Evolutionary conservation across 2,888 invertebrate genomes (phyloP).

Genomic region (Aquatica leii): DNA sequence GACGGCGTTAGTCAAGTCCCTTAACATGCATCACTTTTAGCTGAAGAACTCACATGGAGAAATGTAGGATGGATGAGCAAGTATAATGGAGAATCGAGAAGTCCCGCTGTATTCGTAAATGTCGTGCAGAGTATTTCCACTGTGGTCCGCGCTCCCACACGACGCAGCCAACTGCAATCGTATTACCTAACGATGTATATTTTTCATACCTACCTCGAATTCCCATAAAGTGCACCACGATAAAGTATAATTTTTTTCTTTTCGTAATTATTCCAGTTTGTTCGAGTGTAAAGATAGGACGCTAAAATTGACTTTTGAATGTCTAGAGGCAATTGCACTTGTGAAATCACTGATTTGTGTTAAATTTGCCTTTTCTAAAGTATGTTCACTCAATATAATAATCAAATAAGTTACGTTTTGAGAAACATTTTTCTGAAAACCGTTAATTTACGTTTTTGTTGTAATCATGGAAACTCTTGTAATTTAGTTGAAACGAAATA

Average conservation of each 20-base stretch:
- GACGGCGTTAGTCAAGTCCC: constrained; percentile 14
- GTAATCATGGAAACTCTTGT: too few relatives aligned
- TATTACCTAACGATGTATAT: constrained; percentile 13
- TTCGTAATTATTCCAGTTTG: constrained; percentile 25
- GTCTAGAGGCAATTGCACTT: constrained; percentile 15
- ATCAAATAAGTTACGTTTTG: neutral
- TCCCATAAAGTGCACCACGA: constrained; percentile 26
- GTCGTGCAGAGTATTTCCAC: constrained; percentile 24
- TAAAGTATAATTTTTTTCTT: constrained; percentile 25
- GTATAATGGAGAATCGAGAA: constrained; percentile 32
- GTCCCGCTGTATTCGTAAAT: constrained; percentile 41
- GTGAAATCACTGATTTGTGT: constrained; percentile 15
- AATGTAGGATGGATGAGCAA: constrained; percentile 28
- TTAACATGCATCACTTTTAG: constrained; percentile 25
- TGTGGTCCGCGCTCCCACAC: constrained; percentile 53
- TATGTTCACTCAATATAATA: neutral
- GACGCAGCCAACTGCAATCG: constrained; percentile 48
- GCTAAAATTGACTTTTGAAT: constrained; percentile 8
- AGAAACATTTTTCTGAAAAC: neutral
- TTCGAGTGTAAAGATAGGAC: constrained; percentile 22
- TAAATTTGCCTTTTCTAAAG: constrained; percentile 1
- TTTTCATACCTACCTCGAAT: constrained; percentile 21
- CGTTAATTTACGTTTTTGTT: neutral
- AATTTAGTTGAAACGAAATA: too few relatives aligned
- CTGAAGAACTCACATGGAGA: constrained; percentile 34